These are phyloP conservation scores for Hyperopisus bebe DNA, from an alignment of 2,113 vertebrate genomes.

Conservation along the genomic window DNA sequence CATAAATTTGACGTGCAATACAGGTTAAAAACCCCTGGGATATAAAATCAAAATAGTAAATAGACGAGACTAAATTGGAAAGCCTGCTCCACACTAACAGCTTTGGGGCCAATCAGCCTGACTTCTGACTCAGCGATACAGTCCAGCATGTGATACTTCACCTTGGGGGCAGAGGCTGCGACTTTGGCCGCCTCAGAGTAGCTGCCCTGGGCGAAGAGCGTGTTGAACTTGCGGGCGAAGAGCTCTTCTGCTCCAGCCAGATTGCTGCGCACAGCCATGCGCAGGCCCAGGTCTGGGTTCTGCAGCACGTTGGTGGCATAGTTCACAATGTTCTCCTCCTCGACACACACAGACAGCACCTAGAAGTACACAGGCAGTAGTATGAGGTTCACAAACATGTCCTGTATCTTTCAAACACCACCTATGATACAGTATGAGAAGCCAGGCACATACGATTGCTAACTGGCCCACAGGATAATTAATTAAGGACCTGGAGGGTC, in stretches of 20 bases:
- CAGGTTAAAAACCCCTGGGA: background rate
- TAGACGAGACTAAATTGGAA: background rate
- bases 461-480: background rate
- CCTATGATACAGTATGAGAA: background rate
- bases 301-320: constrained; percentile 81
- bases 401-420: background rate
- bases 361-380: constrained; percentile 33
- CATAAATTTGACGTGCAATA: background rate
- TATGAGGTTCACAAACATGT: background rate
- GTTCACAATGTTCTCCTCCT: constrained; percentile 91
- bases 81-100: background rate
- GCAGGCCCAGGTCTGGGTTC: constrained; percentile 81
- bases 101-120: background rate
- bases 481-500: background rate
- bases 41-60: background rate
- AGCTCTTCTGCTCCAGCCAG: constrained; percentile 84
- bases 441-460: background rate
- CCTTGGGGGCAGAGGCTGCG: constrained; percentile 85
- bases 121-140: background rate
- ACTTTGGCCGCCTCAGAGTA: constrained; percentile 86
- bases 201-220: constrained; percentile 77
- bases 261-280: constrained; percentile 81
- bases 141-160: constrained; percentile 34
- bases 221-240: constrained; percentile 81
- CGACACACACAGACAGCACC: constrained; percentile 88